Conservation (phyloP, 2,113 vertebrate species). For the Apaloderma vittatum region DNA sequence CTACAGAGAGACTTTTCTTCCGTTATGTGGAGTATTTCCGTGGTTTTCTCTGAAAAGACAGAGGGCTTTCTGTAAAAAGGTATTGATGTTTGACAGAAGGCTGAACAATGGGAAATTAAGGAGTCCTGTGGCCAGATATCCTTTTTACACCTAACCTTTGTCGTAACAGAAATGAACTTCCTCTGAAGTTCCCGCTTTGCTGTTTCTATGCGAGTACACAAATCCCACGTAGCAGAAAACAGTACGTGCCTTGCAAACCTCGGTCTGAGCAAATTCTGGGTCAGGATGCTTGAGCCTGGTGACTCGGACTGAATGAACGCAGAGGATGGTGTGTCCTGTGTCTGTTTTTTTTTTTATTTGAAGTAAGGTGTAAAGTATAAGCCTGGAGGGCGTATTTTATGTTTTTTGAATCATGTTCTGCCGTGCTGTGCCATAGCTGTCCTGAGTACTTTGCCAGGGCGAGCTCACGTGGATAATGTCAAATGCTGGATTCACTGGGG, state of each 20-base stretch:
- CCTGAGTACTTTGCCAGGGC: not conserved
- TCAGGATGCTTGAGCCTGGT: not conserved
- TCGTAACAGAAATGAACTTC: rapidly evolving
- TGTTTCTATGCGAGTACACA: not conserved
- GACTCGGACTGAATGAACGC: not conserved
- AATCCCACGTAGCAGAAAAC: not conserved
- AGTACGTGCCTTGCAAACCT: rapidly evolving
- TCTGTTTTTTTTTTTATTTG: not conserved
- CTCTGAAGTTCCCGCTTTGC: not conserved
- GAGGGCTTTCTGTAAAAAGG: not conserved
- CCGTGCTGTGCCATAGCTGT: rapidly evolving
- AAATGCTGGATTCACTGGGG: not conserved
- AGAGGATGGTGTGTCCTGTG: not conserved
- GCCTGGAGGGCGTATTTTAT: not conserved
- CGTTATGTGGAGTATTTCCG: not conserved
- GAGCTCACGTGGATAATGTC: not conserved
- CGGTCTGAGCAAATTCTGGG: not conserved
- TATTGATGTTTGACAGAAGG: not conserved
- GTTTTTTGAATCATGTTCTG: not conserved
- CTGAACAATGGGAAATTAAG: not conserved
- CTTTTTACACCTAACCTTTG: not conserved
- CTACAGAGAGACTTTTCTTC: not conserved
- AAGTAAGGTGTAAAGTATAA: rapidly evolving
- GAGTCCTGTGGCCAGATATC: not conserved
- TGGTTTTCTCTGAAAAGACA: not conserved